Evolutionary conservation across 2,888 invertebrate genomes (phyloP).

Genomic region (Melanotus villosus): DNA sequence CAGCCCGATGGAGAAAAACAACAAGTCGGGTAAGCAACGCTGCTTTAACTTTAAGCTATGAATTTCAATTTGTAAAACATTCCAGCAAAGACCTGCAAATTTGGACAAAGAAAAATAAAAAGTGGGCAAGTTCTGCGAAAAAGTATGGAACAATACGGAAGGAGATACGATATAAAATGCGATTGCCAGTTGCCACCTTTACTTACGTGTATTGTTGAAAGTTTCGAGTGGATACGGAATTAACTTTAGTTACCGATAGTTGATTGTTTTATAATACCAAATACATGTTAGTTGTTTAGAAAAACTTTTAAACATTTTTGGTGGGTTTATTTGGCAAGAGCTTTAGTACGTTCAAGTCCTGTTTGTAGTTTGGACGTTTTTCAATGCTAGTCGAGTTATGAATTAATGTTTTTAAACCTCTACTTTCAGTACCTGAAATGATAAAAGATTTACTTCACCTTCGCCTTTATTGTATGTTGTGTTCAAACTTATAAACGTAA

Average conservation of each 20-base stretch:
- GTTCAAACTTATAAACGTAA: too few relatives aligned
- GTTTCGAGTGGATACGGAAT: neutral
- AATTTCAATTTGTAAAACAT: neutral
- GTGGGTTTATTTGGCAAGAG: too few relatives aligned
- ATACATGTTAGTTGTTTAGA: too few relatives aligned
- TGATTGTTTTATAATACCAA: neutral
- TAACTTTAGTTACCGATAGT: neutral
- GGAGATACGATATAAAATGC: constrained; percentile 29
- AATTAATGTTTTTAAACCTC: too few relatives aligned
- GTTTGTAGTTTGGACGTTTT: too few relatives aligned
- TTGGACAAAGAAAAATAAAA: constrained; percentile 38
- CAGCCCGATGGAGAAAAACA: neutral
- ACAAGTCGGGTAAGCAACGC: neutral
- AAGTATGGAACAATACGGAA: constrained; percentile 23
- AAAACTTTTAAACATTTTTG: too few relatives aligned
- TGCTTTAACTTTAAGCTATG: neutral
- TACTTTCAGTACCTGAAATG: too few relatives aligned
- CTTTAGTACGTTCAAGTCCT: too few relatives aligned
- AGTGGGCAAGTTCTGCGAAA: constrained; percentile 14
- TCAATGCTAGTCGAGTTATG: too few relatives aligned
- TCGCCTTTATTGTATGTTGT: too few relatives aligned
- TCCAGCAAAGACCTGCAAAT: constrained; percentile 34
- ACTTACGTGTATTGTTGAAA: constrained; percentile 34
- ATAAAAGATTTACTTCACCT: too few relatives aligned
- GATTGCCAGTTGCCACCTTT: constrained; percentile 42